Conservation (phyloP, 2,797 vertebrate species). For the Lutra lutra region DNA sequence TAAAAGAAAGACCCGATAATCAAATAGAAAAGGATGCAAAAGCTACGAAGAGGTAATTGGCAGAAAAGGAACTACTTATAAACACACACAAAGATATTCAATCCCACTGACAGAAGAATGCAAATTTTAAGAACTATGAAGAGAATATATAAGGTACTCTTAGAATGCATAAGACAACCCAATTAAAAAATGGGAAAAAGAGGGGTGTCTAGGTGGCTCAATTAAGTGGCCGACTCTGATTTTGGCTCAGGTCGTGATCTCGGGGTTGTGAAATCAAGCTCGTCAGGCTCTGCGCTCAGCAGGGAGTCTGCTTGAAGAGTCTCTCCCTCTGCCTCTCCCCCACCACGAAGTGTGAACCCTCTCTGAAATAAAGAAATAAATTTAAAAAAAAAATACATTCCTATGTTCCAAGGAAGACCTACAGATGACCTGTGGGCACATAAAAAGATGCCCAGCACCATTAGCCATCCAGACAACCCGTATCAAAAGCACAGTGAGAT, state of each 20-base stretch:
- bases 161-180: neutral
- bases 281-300: neutral
- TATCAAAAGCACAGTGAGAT: neutral
- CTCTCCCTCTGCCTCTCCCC: neutral
- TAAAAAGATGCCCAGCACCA: neutral
- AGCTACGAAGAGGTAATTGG: neutral
- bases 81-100: neutral
- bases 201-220: neutral
- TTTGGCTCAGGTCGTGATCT: neutral
- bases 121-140: neutral
- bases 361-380: neutral
- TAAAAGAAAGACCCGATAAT: neutral
- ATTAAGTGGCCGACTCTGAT: neutral
- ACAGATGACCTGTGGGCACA: neutral
- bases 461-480: neutral
- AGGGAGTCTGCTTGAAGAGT: neutral
- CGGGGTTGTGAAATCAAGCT: neutral
- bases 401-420: neutral
- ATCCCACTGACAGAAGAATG: neutral
- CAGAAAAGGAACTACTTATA: constrained; percentile 37
- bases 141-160: neutral
- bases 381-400: neutral
- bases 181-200: neutral
- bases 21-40: neutral
- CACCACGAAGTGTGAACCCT: neutral